phyloP scores from a whole-genome alignment of 2,797 vertebrate species.

The Hemibagrus guttatus region DNA sequence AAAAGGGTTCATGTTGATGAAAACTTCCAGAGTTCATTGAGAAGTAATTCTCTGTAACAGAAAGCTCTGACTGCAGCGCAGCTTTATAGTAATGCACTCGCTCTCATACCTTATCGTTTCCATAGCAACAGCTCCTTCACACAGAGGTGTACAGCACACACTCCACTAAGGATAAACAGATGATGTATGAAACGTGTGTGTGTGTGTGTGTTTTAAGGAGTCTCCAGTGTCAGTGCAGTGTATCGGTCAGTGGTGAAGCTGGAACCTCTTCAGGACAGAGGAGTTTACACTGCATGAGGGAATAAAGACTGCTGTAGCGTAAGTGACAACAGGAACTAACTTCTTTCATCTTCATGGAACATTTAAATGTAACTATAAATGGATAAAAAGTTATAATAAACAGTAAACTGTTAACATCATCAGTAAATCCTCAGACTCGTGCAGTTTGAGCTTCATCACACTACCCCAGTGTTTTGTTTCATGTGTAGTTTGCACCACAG shows the following conservation, averaged over 20 bases:
- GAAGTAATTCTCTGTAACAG: background rate
- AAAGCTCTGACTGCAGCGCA: background rate
- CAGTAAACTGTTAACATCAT: too few species aligned
- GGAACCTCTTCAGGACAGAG: background rate
- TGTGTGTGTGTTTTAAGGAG: background rate
- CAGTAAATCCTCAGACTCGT: too few species aligned
- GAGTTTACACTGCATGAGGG: background rate
- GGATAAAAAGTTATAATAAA: background rate
- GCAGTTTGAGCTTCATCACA: background rate
- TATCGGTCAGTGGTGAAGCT: background rate
- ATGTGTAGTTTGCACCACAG: too few species aligned
- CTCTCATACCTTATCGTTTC: background rate
- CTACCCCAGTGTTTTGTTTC: background rate
- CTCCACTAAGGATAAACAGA: too few species aligned
- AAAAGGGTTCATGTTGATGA: background rate
- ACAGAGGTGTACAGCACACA: too few species aligned
- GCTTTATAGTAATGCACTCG: background rate
- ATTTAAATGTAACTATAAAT: background rate
- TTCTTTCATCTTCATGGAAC: background rate
- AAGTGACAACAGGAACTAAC: background rate
- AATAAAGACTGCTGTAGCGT: background rate
- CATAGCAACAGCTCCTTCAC: background rate
- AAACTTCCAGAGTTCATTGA: background rate
- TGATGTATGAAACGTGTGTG: too few species aligned
- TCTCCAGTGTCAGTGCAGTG: background rate